Base-by-base conservation (phyloP, 1,140 invertebrate genomes). In the Megalonaias nervosa region DNA sequence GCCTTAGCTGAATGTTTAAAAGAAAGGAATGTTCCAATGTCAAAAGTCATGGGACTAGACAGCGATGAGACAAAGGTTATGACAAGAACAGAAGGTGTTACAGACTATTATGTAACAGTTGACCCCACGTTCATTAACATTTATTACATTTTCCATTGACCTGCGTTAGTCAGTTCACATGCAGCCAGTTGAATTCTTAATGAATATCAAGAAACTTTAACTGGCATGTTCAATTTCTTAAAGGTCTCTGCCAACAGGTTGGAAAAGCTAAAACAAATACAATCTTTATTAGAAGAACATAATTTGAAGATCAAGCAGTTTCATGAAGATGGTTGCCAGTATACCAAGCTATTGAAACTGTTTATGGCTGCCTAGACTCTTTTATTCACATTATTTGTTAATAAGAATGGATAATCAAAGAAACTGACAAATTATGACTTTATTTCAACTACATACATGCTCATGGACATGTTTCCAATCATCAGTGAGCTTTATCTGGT, bases 401-500 rank as follows among this genome's bases (percentile, higher is more conserved):
- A 66, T 16, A 12, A n/a, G 16, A 66, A 66, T 16, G 65, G 64
- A n/a, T 66, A 66, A 5, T n/a, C n/a, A 9, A 66, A 66, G 65
- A 66, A 66, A 26, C n/a, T 66, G n/a, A 12, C n/a, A 19, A 66
- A 66, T 66, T 16, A n/a, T 21, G 65, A 66, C 65, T 66, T 66
- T 3, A 66, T 66, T 23, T 66, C 65, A 17, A 66, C 65, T 21
- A 66, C 65, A 19, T 66, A 66, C 2, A 66, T 66, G 65, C 65
- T 66, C 19, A 66, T 66, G 65, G 65, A 66, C 23, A 66, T 66
- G 1, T 12, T 66, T 16, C 65, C 65, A 3, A 31, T 66, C 65
- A 66, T 66, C 17, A 66, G 4, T 21, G 65, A 66, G 23, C 65
- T 66, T 26, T 66, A 3, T 66, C 12, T 66, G 26, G 2, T 66